Evolutionary conservation across 2,888 invertebrate species (phyloP).

Genomic region (Leptopilina myrica): DNA sequence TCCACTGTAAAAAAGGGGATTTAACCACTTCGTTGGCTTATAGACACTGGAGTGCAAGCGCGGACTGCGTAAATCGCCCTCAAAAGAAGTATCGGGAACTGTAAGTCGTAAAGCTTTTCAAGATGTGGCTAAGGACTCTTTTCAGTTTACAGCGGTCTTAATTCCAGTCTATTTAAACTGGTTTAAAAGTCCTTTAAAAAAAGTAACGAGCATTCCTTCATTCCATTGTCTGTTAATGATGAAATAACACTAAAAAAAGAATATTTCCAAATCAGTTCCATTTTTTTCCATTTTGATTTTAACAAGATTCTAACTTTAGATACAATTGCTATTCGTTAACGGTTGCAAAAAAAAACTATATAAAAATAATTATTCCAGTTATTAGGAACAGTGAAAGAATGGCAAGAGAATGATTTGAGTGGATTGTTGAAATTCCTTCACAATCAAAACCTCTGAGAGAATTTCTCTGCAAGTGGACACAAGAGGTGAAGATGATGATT

Average conservation of each 20-base stretch:
- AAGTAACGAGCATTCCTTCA: background rate
- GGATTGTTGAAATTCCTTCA: constrained; percentile 4
- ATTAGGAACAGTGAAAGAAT: background rate
- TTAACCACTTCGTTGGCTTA: constrained; percentile 61
- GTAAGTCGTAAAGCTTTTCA: constrained; percentile 61
- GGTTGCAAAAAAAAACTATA: background rate
- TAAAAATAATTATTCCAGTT: constrained; percentile 21
- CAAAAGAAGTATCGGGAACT: constrained; percentile 54
- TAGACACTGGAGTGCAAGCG: constrained; percentile 65
- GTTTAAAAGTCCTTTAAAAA: background rate
- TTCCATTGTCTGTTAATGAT: background rate
- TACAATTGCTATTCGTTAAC: background rate
- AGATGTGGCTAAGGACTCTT: constrained; percentile 63
- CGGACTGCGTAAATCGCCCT: constrained; percentile 63
- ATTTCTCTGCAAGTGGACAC: background rate
- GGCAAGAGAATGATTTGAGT: background rate
- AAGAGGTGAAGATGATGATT: constrained; percentile 50
- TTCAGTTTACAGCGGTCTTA: constrained; percentile 71
- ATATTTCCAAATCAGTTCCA: background rate
- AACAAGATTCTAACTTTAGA: background rate
- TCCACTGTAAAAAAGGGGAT: constrained; percentile 67
- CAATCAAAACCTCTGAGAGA: background rate
- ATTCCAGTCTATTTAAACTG: constrained; percentile 48
- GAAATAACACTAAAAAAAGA: background rate
- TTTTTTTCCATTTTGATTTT: background rate